A percentile compares a stretch with the other conserved stretches of the same genome.
These are phyloP conservation scores for Origma solitaria DNA, from an alignment of 2,113 vertebrate species.

Conservation along the genomic window DNA sequence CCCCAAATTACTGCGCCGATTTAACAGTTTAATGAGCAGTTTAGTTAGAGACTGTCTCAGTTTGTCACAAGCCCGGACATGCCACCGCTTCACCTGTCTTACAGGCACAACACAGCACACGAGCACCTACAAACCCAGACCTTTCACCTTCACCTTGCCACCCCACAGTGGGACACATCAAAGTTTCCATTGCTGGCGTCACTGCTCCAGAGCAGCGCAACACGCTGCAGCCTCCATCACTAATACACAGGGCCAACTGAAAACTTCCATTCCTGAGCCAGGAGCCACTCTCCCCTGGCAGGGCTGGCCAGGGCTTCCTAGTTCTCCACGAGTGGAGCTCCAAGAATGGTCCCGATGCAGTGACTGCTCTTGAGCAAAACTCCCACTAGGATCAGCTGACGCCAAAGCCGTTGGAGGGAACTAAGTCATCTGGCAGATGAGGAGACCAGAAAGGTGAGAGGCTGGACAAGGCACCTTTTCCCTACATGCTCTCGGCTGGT, in stretches of 20 bases:
- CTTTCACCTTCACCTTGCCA: background rate
- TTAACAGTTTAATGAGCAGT: background rate
- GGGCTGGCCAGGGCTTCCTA: background rate
- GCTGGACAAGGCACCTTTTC: background rate
- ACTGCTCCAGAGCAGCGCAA: background rate
- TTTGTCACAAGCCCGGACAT: background rate
- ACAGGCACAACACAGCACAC: background rate
- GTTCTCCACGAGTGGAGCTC: background rate
- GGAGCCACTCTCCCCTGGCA: background rate
- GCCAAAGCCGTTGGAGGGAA: background rate
- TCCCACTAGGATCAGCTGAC: background rate
- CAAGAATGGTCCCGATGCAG: background rate
- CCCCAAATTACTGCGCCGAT: background rate
- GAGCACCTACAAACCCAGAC: background rate
- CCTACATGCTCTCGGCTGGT: fast-evolving
- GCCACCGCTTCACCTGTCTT: background rate
- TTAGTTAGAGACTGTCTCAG: background rate
- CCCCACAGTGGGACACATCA: fast-evolving
- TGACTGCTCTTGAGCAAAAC: background rate
- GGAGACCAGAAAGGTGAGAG: background rate
- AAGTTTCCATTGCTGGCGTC: background rate
- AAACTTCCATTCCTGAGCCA: background rate
- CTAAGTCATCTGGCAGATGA: background rate
- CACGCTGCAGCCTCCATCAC: fast-evolving
- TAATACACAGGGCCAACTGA: background rate